phyloP scores from a whole-genome alignment of 1,140 invertebrate species.

The Euura lappo region DNA sequence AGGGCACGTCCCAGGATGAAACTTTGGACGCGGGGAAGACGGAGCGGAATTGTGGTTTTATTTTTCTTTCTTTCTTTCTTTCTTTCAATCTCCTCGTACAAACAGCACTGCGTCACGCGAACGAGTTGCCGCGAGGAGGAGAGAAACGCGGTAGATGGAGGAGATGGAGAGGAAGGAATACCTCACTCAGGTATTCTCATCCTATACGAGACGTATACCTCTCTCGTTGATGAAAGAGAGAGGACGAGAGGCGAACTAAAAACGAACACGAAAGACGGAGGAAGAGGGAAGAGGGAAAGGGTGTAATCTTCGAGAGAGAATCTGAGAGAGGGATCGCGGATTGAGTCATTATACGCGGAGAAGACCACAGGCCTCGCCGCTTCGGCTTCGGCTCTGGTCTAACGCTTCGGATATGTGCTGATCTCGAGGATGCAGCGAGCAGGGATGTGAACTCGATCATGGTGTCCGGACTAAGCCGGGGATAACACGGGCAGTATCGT shows the following conservation, averaged over 20 bases:
- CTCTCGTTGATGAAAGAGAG: not conserved
- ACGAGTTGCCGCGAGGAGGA: constrained; percentile 27
- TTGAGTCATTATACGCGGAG: constrained; percentile 61
- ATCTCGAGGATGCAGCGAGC: not conserved
- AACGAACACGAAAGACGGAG: not conserved
- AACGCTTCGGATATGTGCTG: not conserved
- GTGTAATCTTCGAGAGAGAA: constrained; percentile 13
- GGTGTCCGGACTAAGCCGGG: not conserved
- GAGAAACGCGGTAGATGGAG: not conserved
- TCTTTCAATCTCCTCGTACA: constrained; percentile 15
- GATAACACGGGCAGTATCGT: not conserved
- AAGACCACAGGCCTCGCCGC: constrained; percentile 57
- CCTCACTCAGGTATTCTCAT: not conserved
- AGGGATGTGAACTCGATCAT: not conserved
- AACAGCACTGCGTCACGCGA: constrained; percentile 37
- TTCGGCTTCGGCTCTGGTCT: not conserved
- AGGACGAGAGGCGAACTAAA: not conserved
- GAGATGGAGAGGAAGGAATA: not conserved
- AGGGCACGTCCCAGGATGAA: not conserved
- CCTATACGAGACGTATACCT: no score
- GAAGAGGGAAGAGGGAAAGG: not conserved
- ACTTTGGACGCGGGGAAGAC: not conserved
- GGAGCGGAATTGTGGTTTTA: not conserved
- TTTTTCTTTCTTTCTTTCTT: not conserved
- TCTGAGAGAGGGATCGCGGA: constrained; percentile 51